These are phyloP conservation scores for Triops cancriformis DNA, from an alignment of 1,140 invertebrate species.

Conservation along the genomic window DNA sequence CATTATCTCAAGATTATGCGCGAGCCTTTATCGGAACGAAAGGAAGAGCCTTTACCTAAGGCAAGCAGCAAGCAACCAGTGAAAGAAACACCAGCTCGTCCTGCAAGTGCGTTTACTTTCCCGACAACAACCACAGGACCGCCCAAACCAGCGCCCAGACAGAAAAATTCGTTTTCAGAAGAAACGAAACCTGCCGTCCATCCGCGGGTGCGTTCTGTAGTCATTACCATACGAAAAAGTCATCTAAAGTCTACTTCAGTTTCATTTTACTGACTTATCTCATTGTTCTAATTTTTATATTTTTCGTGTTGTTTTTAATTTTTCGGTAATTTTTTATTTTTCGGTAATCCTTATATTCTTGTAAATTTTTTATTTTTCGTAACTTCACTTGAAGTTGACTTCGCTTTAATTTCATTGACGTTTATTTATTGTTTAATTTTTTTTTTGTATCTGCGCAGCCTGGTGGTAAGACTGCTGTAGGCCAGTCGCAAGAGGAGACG, in stretches of 20 bases:
- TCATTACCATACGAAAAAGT: background rate
- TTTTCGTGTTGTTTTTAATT: no score
- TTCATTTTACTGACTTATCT: no score
- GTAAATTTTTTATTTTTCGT: no score
- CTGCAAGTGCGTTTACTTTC: constrained; percentile 16
- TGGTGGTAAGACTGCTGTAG: background rate
- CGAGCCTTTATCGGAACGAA: constrained; percentile 19
- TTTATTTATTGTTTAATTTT: constrained; percentile 1
- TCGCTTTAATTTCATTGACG: no score
- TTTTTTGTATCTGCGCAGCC: background rate
- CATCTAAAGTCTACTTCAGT: no score
- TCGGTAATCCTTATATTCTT: no score
- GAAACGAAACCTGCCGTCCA: background rate
- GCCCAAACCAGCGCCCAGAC: constrained; percentile 4
- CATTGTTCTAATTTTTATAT: no score
- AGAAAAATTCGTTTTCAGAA: background rate
- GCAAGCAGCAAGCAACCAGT: constrained; percentile 12
- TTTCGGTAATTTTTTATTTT: no score
- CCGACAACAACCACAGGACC: background rate
- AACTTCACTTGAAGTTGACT: no score
- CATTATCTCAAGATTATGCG: constrained; percentile 19
- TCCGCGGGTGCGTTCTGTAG: background rate
- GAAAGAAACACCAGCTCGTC: constrained; percentile 14
- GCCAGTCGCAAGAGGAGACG: background rate
- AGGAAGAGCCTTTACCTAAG: constrained; percentile 21